phyloP scores from a whole-genome alignment of 2,888 invertebrate species.

The Pollenia angustigena region DNA sequence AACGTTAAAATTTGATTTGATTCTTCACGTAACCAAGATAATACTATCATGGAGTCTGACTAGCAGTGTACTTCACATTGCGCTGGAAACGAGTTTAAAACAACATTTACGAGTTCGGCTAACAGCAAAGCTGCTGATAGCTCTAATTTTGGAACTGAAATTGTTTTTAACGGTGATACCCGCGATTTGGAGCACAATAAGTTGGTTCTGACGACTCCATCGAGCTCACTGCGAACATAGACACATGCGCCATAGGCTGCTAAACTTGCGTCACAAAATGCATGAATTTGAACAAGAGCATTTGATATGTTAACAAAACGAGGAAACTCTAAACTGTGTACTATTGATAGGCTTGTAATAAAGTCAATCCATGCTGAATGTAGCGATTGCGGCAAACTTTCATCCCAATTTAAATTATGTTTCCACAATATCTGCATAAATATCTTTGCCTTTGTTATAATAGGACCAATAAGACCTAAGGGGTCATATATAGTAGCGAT shows the following conservation, averaged over 20 bases:
- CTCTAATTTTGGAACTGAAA: constrained; percentile 70
- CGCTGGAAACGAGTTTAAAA: background rate
- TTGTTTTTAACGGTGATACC: constrained; percentile 50
- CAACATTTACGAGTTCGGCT: background rate
- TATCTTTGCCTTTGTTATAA: constrained; percentile 52
- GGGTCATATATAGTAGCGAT: constrained; percentile 57
- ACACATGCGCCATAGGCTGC: background rate
- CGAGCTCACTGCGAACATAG: background rate
- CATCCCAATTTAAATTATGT: constrained; percentile 51
- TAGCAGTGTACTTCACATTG: constrained; percentile 53
- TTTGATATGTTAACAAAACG: background rate
- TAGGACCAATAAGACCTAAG: constrained; percentile 54
- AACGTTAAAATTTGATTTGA: constrained; percentile 41
- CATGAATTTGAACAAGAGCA: background rate
- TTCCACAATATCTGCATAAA: constrained; percentile 62
- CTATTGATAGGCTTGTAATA: background rate
- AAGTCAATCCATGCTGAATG: constrained; percentile 16
- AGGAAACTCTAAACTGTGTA: background rate
- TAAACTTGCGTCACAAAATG: background rate
- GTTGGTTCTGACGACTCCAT: background rate
- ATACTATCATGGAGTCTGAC: constrained; percentile 61
- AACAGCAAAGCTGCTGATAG: constrained; percentile 56
- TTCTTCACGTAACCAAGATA: constrained; percentile 65
- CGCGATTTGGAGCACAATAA: constrained; percentile 35
- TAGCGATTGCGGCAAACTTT: background rate